These are phyloP conservation scores for Etheostoma spectabile DNA, from an alignment of 2,113 vertebrate genomes.

Conservation along the genomic window DNA sequence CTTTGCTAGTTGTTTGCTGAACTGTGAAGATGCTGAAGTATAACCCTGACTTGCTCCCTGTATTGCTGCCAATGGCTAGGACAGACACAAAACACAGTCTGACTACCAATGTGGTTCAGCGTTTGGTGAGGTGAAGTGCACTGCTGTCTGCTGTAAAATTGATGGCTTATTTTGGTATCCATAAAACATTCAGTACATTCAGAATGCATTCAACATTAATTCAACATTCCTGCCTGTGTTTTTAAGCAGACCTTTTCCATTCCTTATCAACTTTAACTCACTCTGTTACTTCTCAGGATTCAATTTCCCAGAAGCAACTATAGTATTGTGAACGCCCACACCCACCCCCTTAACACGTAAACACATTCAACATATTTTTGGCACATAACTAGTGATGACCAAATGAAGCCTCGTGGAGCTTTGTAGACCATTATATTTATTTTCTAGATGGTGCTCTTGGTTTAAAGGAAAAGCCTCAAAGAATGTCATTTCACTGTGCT, in stretches of 20 bases:
- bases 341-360: background rate
- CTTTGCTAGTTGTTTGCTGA: background rate
- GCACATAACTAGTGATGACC: background rate
- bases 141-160: slow-evolving; percentile 20
- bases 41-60: background rate
- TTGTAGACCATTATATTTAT: no score
- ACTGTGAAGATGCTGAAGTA: background rate
- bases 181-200: slow-evolving; percentile 50
- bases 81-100: background rate
- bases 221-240: background rate
- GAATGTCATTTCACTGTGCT: no score
- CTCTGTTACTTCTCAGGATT: slow-evolving; percentile 19
- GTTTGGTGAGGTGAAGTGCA: slow-evolving; percentile 15
- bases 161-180: slow-evolving; percentile 32
- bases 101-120: slow-evolving; percentile 14
- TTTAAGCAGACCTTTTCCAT: background rate
- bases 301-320: background rate
- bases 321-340: background rate
- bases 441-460: no score
- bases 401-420: no score
- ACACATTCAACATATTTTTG: background rate
- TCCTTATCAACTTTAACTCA: background rate
- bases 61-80: slow-evolving; percentile 4
- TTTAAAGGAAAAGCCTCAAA: no score
- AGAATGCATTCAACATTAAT: slow-evolving; percentile 50